Evolutionary conservation across 2,888 invertebrate genomes (phyloP).

Genomic region (Elysia crispata): DNA sequence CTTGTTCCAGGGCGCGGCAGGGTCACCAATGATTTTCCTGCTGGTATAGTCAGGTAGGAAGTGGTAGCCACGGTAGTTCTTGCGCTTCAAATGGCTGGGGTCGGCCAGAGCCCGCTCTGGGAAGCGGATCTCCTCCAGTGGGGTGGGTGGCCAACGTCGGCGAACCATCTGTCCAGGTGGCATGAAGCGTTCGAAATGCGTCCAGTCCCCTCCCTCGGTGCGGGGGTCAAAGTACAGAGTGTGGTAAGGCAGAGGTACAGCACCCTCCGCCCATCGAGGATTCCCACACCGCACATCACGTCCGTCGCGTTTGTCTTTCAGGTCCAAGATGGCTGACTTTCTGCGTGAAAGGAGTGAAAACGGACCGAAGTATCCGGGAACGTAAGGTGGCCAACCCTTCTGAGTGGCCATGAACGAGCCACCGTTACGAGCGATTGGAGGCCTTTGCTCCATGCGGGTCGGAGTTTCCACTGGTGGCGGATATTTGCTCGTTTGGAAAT

Average conservation of each 20-base stretch:
- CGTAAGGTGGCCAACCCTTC: constrained; percentile 47
- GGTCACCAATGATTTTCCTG: constrained; percentile 37
- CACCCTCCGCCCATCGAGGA: constrained; percentile 43
- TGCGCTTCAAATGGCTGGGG: constrained; percentile 38
- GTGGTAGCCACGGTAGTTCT: constrained; percentile 47
- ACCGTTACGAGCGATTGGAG: constrained; percentile 37
- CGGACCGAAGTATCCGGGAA: constrained; percentile 47
- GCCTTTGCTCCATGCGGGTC: constrained; percentile 40
- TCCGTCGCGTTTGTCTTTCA: constrained; percentile 46
- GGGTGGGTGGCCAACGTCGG: constrained; percentile 34
- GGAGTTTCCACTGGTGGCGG: constrained; percentile 42
- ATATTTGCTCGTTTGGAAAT: neutral
- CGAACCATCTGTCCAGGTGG: constrained; percentile 47
- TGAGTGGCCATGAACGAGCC: constrained; percentile 49
- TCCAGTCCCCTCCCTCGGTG: constrained; percentile 40
- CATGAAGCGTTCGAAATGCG: constrained; percentile 44
- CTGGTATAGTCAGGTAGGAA: constrained; percentile 35
- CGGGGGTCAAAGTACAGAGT: constrained; percentile 44
- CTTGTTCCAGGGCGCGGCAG: constrained; percentile 46
- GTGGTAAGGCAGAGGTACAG: constrained; percentile 44
- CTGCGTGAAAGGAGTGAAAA: constrained; percentile 43
- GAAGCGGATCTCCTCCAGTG: constrained; percentile 36
- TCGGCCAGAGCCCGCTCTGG: constrained; percentile 45
- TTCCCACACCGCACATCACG: constrained; percentile 38
- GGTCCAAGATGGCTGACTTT: constrained; percentile 44